These are phyloP conservation scores for Xenops minutus DNA, from an alignment of 2,797 vertebrate species.

Conservation along the genomic window DNA sequence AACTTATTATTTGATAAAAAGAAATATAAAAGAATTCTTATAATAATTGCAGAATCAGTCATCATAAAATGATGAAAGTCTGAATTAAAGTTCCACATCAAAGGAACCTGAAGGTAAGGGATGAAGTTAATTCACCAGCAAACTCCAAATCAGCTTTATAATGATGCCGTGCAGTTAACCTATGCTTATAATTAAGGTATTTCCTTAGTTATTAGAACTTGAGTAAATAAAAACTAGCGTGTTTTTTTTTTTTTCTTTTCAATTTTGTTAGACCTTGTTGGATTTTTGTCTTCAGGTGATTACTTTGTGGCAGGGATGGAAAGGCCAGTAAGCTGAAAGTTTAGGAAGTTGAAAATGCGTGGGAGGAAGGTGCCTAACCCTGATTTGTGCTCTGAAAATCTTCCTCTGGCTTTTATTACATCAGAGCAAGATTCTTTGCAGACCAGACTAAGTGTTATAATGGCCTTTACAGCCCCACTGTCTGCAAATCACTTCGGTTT, in stretches of 20 bases:
- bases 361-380: neutral
- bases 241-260: neutral
- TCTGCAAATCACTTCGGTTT: neutral
- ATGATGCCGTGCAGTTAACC: neutral
- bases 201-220: neutral
- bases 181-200: neutral
- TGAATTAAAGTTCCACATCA: constrained; percentile 21
- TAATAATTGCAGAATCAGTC: neutral
- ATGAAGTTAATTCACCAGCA: constrained; percentile 6
- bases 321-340: neutral
- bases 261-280: neutral
- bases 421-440: neutral
- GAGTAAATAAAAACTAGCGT: neutral
- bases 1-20: neutral
- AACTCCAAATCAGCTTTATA: neutral
- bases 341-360: neutral
- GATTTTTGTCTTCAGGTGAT: neutral
- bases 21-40: neutral
- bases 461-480: neutral
- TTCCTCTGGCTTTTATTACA: neutral
- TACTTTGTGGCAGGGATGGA: neutral
- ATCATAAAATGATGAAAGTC: neutral
- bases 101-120: constrained; percentile 12
- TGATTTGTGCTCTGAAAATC: neutral
- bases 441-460: neutral